These are phyloP conservation scores for Lithosia quadra DNA, from an alignment of 2,888 invertebrate genomes.

Conservation along the genomic window DNA sequence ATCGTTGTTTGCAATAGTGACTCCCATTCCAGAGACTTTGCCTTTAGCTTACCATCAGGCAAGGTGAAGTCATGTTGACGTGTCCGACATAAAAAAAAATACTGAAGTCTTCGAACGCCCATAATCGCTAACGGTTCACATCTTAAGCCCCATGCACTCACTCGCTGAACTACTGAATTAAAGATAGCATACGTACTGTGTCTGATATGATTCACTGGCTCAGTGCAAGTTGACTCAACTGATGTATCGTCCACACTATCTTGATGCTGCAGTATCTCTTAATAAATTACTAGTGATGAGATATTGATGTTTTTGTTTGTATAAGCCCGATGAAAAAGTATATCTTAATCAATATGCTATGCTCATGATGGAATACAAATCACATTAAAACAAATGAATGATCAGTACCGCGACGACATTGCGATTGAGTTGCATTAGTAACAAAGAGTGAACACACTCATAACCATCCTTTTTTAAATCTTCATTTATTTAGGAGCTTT, in stretches of 20 bases:
- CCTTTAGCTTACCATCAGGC: no score
- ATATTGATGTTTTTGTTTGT: constrained; percentile 35
- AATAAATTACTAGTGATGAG: constrained; percentile 45
- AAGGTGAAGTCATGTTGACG: no score
- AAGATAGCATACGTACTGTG: constrained; percentile 71
- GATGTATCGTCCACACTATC: constrained; percentile 37
- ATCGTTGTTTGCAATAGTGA: no score
- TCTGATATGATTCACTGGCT: constrained; percentile 55
- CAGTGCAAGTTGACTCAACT: constrained; percentile 51
- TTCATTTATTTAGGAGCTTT: no score
- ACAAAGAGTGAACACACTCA: no score
- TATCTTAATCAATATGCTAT: neutral
- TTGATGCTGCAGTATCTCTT: constrained; percentile 25
- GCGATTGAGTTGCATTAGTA: no score
- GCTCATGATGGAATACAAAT: neutral
- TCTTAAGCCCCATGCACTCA: constrained; percentile 12
- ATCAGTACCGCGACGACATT: no score
- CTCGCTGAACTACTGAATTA: constrained; percentile 71
- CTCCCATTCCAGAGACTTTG: no score
- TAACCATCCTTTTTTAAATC: no score
- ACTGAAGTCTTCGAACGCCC: neutral
- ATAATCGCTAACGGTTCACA: constrained; percentile 11
- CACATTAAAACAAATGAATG: no score
- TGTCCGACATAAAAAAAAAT: no score
- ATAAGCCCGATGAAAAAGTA: neutral